Evolutionary conservation across 2,113 vertebrate species (phyloP), one percentile per base, ranked within the genome.

Genomic region (Loxodonta africana): DNA sequence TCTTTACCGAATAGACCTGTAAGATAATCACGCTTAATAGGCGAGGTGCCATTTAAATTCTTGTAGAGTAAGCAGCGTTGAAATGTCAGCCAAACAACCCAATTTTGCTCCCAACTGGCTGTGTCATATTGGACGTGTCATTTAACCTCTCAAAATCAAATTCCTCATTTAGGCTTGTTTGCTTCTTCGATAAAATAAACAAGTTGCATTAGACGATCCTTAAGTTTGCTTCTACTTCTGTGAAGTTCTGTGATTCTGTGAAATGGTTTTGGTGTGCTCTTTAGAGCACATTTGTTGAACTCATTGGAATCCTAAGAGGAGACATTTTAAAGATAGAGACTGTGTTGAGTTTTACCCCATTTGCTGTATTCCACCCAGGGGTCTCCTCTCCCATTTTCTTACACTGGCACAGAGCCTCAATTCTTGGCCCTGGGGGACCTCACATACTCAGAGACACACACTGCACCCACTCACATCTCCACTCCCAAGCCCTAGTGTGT

Each of bases 381-480:
- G 10, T 26, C 63, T 88, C 44, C 74, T 3, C 18, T 63, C 3
- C 8, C 2, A 17, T 28, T 25, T 44, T n/a, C 20, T 28, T 41
- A 53, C 73, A 28, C 17, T 57, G 25, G 25, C 6, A 20, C 2
- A 12, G 53, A 53, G 69, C 2, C n/a, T 94, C 44, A 8, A 4
- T 4, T 76, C 44, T 88, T 23, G 1, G 53, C 33, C 10, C 44
- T 28, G 6, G 37, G 15, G 6, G 1, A 21, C 21, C 8, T 15
- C 25, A 4, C 1, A 44, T 14, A 18, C 51, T 5, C 30, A 17
- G 74, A 80, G 53, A 28, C 14, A 80, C 3, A 11, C 3, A 26
- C 4, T 46, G 53, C 71, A 15, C 0, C 30, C 0, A 1, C 60
- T 21, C 0, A 20, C 0, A 1, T 60, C 28, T 1, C 25, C 1